These are phyloP conservation scores for Limnephilus lunatus DNA, from an alignment of 2,888 invertebrate species.

Conservation along the genomic window DNA sequence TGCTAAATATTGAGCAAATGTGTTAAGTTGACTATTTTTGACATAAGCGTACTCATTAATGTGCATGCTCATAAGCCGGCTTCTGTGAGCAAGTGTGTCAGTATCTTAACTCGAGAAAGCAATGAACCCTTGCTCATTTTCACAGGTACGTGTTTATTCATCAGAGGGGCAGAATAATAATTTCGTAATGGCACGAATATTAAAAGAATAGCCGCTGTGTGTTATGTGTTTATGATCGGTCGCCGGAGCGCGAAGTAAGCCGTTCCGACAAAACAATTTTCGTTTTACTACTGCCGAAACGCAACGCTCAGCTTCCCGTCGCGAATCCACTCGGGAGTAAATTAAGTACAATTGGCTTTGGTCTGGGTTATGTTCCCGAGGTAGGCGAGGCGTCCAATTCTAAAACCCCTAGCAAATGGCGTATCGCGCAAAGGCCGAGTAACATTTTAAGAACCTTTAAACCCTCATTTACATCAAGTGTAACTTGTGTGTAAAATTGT, in stretches of 20 bases:
- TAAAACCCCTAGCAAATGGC: not conserved
- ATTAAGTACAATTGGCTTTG: conserved; percentile 14
- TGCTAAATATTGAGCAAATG: too few species aligned
- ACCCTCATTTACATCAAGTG: too few species aligned
- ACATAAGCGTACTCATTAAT: too few species aligned
- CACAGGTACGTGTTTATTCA: not conserved
- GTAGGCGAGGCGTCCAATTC: not conserved
- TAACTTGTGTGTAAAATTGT: too few species aligned
- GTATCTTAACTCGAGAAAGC: too few species aligned
- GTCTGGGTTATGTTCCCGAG: conserved; percentile 13
- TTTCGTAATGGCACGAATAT: not conserved
- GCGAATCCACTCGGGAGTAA: conserved; percentile 9
- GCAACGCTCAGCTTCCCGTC: conserved; percentile 6
- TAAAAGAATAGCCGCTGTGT: not conserved
- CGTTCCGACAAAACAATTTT: conserved; percentile 2
- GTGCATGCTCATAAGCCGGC: too few species aligned
- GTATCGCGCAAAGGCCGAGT: too few species aligned
- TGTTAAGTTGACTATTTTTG: too few species aligned
- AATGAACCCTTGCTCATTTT: not conserved
- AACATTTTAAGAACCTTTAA: too few species aligned
- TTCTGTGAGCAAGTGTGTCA: too few species aligned
- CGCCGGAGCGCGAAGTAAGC: conserved; percentile 2
- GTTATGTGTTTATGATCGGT: not conserved
- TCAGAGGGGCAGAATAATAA: not conserved
- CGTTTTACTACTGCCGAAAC: conserved; percentile 4